A percentile compares a stretch with the other conserved stretches of the same genome.
Evolutionary conservation across 1,140 invertebrate species (phyloP).

Genomic region (Panagrolaimus sp.): DNA sequence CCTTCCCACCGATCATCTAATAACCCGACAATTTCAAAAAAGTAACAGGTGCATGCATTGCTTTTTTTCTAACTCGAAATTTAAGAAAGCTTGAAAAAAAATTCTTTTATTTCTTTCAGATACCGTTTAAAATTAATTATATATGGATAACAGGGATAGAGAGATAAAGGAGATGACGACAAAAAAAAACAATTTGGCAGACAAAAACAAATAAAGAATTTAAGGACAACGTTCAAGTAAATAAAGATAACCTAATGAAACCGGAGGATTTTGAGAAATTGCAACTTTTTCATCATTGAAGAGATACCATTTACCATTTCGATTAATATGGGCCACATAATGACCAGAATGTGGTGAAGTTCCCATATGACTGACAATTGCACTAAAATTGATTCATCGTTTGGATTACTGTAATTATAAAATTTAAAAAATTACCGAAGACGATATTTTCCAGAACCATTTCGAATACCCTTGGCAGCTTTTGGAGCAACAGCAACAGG

Average conservation of each 20-base stretch:
- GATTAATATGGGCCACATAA: slow-evolving; percentile 87
- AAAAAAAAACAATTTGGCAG: slow-evolving; percentile 93
- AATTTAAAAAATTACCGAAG: no score
- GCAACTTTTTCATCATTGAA: slow-evolving; percentile 98
- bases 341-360: slow-evolving; percentile 90
- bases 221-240: slow-evolving; percentile 71
- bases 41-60: no score
- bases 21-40: no score
- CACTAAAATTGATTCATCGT: slow-evolving; percentile 16
- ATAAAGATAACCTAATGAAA: slow-evolving; percentile 91
- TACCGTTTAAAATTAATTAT: no score
- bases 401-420: background rate
- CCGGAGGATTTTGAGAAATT: slow-evolving; percentile 87
- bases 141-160: slow-evolving; percentile 62
- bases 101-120: no score
- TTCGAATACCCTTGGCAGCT: background rate
- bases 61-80: no score
- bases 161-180: slow-evolving; percentile 92
- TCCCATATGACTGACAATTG: slow-evolving; percentile 75
- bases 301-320: slow-evolving; percentile 79
- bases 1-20: no score
- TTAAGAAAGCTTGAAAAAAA: no score
- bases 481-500: background rate
- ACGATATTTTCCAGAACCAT: background rate
- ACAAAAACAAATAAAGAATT: slow-evolving; percentile 87